Percentiles rank a stretch among this genome's conserved stretches.
These are phyloP conservation scores for Spinus olivaceus DNA, from an alignment of 2,797 vertebrate species.

Conservation along the genomic window DNA sequence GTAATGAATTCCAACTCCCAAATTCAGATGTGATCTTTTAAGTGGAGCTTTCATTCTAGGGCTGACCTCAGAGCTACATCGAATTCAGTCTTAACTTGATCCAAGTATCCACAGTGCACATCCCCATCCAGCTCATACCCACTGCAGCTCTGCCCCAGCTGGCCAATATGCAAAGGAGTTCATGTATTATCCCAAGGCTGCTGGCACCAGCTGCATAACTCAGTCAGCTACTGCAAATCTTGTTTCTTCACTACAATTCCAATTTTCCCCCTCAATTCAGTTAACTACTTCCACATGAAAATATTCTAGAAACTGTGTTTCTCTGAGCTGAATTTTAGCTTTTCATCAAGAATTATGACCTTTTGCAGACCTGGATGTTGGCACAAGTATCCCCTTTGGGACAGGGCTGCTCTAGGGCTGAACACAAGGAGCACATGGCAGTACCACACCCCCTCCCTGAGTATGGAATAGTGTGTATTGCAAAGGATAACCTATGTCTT, in stretches of 20 bases:
- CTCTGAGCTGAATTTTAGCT: neutral
- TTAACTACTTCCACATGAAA: neutral
- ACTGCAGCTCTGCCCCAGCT: neutral
- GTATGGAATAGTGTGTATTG: neutral
- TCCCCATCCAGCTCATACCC: neutral
- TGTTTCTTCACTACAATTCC: neutral
- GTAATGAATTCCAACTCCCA: neutral
- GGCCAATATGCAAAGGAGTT: neutral
- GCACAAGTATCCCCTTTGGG: neutral
- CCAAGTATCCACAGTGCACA: neutral
- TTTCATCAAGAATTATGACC: neutral
- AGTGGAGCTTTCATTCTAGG: neutral
- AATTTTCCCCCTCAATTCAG: neutral
- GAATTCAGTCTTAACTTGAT: neutral
- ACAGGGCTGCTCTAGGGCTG: neutral
- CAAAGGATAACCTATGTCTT: neutral
- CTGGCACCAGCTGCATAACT: neutral
- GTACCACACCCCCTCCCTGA: neutral
- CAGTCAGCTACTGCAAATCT: neutral
- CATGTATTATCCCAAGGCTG: neutral
- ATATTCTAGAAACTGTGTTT: neutral
- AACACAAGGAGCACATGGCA: neutral
- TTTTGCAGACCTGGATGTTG: neutral
- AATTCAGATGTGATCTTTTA: neutral
- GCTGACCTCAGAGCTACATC: neutral